phyloP scores from a whole-genome alignment of 2,888 invertebrate species.

The Byasa hedistus region DNA sequence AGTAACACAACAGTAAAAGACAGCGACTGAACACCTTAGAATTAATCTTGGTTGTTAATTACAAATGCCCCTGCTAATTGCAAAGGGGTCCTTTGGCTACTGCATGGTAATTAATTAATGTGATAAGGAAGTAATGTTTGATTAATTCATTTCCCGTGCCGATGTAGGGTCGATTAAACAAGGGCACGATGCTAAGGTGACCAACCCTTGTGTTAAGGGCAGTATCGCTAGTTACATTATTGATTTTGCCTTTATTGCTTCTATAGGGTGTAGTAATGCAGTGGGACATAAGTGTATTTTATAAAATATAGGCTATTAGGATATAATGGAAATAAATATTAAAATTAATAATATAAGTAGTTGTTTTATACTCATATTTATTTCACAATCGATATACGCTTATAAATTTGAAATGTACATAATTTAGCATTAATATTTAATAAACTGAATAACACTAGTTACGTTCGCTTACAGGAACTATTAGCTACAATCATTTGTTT shows the following conservation, averaged over 20 bases:
- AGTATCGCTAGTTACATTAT: constrained; percentile 37
- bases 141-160: constrained; percentile 28
- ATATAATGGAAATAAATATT: too few relatives aligned
- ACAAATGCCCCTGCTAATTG: constrained; percentile 14
- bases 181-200: constrained; percentile 22
- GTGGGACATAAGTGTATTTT: constrained; percentile 4
- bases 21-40: neutral
- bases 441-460: too few relatives aligned
- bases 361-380: too few relatives aligned
- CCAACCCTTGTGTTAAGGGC: constrained; percentile 32
- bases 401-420: too few relatives aligned
- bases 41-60: neutral
- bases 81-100: constrained; percentile 10
- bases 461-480: too few relatives aligned
- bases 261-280: constrained; percentile 48
- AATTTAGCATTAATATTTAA: too few relatives aligned
- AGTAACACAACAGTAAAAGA: neutral
- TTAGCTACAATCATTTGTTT: too few relatives aligned
- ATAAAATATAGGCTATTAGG: too few relatives aligned
- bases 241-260: constrained; percentile 48
- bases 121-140: constrained; percentile 23
- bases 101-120: constrained; percentile 16
- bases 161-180: constrained; percentile 23
- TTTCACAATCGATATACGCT: too few relatives aligned
- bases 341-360: too few relatives aligned